Percentiles rank a stretch among this genome's conserved stretches.
Evolutionary conservation across 2,888 invertebrate genomes (phyloP).

Genomic region (Oscheius onirici): DNA sequence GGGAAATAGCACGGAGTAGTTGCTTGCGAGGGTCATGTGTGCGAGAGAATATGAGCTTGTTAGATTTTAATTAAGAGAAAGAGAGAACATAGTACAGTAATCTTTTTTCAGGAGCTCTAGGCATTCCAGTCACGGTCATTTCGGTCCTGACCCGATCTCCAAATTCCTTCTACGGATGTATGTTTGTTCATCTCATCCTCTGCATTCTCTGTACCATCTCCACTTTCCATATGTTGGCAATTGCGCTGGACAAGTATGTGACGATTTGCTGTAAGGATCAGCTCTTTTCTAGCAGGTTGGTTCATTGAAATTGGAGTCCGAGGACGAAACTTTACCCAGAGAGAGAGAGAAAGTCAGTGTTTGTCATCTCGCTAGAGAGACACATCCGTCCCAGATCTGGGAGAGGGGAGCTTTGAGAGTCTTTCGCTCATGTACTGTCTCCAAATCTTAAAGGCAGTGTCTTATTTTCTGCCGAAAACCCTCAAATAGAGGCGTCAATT

Average conservation of each 20-base stretch:
- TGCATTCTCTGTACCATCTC: slow-evolving; percentile 70
- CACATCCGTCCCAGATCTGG: not conserved
- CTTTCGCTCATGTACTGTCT: no score
- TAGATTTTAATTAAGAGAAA: slow-evolving; percentile 1
- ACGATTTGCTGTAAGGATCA: slow-evolving; percentile 66
- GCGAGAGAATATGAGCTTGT: not conserved
- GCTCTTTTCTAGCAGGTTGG: slow-evolving; percentile 52
- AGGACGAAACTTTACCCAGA: slow-evolving; percentile 16
- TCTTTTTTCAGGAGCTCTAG: slow-evolving; percentile 55
- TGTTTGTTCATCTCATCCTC: slow-evolving; percentile 66
- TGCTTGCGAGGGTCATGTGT: no score
- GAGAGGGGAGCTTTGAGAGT: not conserved
- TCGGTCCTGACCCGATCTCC: slow-evolving; percentile 63
- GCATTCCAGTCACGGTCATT: slow-evolving; percentile 68
- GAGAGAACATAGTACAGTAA: not conserved
- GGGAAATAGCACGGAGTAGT: no score
- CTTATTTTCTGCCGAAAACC: not conserved
- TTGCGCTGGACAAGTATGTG: slow-evolving; percentile 70
- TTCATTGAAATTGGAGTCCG: slow-evolving; percentile 7
- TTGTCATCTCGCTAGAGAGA: not conserved
- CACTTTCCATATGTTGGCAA: slow-evolving; percentile 70
- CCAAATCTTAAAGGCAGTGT: not conserved
- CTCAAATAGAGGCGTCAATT: not conserved
- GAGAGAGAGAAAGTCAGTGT: not conserved
- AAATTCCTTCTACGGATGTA: slow-evolving; percentile 58